Evolutionary conservation across 2,113 vertebrate species (phyloP), one percentile per base, ranked within the genome.

Genomic region (Nansenia antarctica): DNA sequence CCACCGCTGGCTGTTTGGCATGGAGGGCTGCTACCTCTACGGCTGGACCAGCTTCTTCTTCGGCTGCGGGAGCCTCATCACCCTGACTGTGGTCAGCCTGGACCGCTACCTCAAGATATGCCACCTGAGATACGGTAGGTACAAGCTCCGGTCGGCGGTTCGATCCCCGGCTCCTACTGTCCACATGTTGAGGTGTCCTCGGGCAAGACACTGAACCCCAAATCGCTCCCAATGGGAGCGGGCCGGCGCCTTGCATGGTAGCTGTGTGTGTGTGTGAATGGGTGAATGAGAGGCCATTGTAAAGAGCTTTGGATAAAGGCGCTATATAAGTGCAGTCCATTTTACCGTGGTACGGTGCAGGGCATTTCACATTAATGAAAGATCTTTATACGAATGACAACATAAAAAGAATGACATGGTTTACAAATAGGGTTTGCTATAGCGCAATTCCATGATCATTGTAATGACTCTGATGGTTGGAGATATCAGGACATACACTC

Each of bases 11-110:
- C 67, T 96, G 69, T 98, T 99, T 2, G 96, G 97, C 55, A 97
- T 96, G 96, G 88, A 92, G 1, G 94, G 94, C 59, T 98, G 97
- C 73, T 92, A 89, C 22, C 96, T 93, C 93, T 98, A 98, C 0
- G 96, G 97, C 62, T 99, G 95, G 95, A 91, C 94, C 0, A 94
- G 96, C 1, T 99, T 98, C 88, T 97, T 99, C 91, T 98, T 98
- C 61, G 97, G 96, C 54, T 95, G 94, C 18, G 97, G 94, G 12
- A 99, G 96, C 79, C 95, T 98, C 47, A 96, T 95, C 81, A 98
- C 96, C 2, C 94, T 99, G 95, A 98, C 95, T 0, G 87, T 95
- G 54, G 95, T 99, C 83, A 98, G 96, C 87, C 84, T 98, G 82
- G 96, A 98, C 73, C 93, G 96, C 35, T 99, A 99, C 79, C 82